Base-by-base conservation (phyloP, 2,113 vertebrate genomes). In the Malaclemys terrapin region DNA sequence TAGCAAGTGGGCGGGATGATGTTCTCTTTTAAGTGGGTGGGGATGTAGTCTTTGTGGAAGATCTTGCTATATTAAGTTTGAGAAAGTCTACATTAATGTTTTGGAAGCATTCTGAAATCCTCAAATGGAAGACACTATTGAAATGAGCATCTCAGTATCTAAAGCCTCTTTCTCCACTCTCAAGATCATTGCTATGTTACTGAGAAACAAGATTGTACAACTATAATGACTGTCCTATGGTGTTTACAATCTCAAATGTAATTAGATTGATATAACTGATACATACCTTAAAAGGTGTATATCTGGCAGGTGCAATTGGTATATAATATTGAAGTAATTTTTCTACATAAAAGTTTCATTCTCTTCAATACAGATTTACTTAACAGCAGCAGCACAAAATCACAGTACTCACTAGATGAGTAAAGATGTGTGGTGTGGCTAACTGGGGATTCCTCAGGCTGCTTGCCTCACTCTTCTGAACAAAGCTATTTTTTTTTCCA, bases 31-130 rank as follows among this genome's bases (percentile, higher is more conserved):
- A 91, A 12, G 7, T 24, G 29, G 13, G 50, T 87, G 45, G 49
- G 81, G 87, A 82, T 45, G n/a, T 11, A 1, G 0, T 0, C 1
- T 1, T 2, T 35, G 49, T 17, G 62, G 14, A 65, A 83, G 81
- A 87, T 1, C 49, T 22, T 35, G 76, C 54, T 27, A 0, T 72
- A 20, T 84, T 87, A 1, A 25, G 6, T 59, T 94, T 53, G 49
- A 81, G 78, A 72, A 82, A 59, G 6, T 79, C 89, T 9, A 1
- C 35, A 35, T 56, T 84, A 50, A 54, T 53, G 47, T 91, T 29
- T 76, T 2, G 83, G 75, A 90, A 76, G 62, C 84, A 2, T 29
- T 24, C 88, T 91, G 52, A 81, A 53, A 83, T 42, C 2, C 3
- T 78, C 29, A 84, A 81, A 53, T 76, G 13, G 9, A 76, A 69